Evolutionary conservation across 2,888 invertebrate species (phyloP).

Genomic region (Acanthoscelides obtectus): DNA sequence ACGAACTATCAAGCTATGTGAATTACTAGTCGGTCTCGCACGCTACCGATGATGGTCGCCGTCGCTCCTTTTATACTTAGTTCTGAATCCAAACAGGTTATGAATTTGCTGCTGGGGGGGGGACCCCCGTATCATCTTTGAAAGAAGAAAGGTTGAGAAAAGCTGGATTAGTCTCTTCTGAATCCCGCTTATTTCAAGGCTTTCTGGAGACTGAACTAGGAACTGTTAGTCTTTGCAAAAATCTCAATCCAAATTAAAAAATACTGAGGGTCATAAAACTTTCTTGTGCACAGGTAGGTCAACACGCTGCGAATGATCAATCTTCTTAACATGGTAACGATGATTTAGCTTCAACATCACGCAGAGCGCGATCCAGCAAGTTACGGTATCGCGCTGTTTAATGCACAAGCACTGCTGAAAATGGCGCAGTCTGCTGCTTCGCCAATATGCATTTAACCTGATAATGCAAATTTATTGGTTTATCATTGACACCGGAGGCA

Average conservation of each 20-base stretch:
- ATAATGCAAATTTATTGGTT: background rate
- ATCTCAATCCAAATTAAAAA: background rate
- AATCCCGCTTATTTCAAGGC: too few species aligned
- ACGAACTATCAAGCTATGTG: too few species aligned
- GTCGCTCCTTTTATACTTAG: too few species aligned
- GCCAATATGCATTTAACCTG: background rate
- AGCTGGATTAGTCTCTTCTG: too few species aligned
- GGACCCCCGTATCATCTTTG: too few species aligned
- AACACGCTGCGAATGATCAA: background rate
- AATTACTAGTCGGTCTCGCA: too few species aligned
- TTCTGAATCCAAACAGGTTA: too few species aligned
- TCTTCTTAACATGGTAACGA: background rate
- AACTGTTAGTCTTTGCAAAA: too few species aligned
- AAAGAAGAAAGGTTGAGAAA: too few species aligned
- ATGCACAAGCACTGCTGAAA: background rate
- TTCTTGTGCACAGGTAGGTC: background rate
- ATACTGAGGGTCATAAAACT: background rate
- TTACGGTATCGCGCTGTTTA: background rate
- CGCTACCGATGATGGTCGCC: too few species aligned
- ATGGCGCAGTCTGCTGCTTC: background rate
- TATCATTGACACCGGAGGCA: constrained; percentile 4
- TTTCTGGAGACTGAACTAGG: too few species aligned
- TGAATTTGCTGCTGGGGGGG: too few species aligned
- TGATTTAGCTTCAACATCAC: background rate
- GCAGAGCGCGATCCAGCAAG: background rate